phyloP scores from a whole-genome alignment of 2,797 vertebrate species.

The Allenopithecus nigroviridis region DNA sequence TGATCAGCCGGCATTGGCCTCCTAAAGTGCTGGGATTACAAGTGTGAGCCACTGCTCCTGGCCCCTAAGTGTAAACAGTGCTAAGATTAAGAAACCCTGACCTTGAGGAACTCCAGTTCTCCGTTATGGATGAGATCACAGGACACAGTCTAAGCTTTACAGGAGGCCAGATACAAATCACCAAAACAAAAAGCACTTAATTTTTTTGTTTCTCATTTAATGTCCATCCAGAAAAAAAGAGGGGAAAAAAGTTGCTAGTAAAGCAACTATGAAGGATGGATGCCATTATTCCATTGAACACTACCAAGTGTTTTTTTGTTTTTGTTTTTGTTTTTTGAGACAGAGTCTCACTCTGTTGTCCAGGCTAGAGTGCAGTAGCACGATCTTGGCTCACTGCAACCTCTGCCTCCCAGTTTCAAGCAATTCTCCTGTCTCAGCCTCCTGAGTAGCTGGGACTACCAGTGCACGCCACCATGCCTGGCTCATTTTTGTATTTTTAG shows the following conservation, averaged over 20 bases:
- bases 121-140: not conserved
- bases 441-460: too few species aligned
- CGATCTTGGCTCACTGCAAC: too few species aligned
- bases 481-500: too few species aligned
- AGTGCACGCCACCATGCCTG: too few species aligned
- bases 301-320: not conserved
- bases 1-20: too few species aligned
- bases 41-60: too few species aligned
- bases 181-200: not conserved
- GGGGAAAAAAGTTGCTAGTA: not conserved
- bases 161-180: not conserved
- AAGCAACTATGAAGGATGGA: not conserved
- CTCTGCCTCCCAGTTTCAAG: too few species aligned
- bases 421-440: too few species aligned
- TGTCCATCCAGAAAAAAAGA: not conserved
- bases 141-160: not conserved
- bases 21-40: too few species aligned
- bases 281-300: not conserved
- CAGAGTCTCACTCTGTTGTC: too few species aligned
- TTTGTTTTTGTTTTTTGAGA: not conserved
- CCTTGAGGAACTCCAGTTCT: not conserved
- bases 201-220: not conserved
- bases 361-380: too few species aligned
- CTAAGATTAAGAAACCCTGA: not conserved
- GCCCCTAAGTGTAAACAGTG: not conserved